phyloP scores from a whole-genome alignment of 2,888 invertebrate genomes.

The Netelia melanura region DNA sequence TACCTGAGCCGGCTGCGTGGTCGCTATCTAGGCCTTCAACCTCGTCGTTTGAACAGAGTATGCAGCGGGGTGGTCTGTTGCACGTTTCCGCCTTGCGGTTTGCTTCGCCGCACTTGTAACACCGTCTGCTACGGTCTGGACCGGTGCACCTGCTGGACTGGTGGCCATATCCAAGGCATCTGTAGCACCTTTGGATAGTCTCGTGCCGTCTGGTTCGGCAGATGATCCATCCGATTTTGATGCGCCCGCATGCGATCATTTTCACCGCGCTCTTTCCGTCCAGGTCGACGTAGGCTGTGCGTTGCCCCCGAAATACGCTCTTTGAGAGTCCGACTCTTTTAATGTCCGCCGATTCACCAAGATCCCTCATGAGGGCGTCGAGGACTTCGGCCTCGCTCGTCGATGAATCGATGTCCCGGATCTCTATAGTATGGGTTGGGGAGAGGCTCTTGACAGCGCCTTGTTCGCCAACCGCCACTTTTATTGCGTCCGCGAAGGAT shows the following conservation, averaged over 20 bases:
- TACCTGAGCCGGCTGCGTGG: conserved; percentile 26
- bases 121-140: conserved; percentile 60
- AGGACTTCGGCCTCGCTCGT: no score
- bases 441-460: no score
- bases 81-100: conserved; percentile 58
- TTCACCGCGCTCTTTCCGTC: background rate
- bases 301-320: background rate
- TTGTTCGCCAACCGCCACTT: no score
- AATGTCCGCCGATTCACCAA: background rate
- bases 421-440: no score
- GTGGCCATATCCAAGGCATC: conserved; percentile 49
- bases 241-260: background rate
- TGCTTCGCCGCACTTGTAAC: conserved; percentile 65
- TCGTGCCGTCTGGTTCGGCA: background rate
- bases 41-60: conserved; percentile 56
- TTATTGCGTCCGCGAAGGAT: no score
- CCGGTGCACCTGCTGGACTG: conserved; percentile 18
- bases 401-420: no score
- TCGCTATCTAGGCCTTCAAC: background rate
- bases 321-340: conserved; percentile 5
- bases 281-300: background rate
- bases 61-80: conserved; percentile 27
- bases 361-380: background rate
- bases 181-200: conserved; percentile 19
- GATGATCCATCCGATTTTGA: conserved; percentile 27